Conservation (phyloP, 2,888 invertebrate species). For the Malthinus flaveolus region DNA sequence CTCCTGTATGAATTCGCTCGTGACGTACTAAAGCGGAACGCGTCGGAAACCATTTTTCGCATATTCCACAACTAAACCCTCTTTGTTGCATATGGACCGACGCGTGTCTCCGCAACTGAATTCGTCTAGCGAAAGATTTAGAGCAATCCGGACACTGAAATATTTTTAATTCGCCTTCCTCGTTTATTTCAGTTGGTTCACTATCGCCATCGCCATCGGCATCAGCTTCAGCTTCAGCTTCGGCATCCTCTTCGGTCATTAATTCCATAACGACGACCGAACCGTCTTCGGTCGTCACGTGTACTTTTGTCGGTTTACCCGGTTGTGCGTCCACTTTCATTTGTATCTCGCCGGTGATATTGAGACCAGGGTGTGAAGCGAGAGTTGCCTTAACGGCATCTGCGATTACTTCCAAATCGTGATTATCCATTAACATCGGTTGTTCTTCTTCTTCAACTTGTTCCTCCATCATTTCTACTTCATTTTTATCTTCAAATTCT, state of each 20-base stretch:
- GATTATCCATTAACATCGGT: constrained; percentile 44
- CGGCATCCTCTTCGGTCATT: constrained; percentile 49
- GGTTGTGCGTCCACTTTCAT: constrained; percentile 49
- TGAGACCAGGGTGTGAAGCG: constrained; percentile 48
- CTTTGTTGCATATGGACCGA: constrained; percentile 64
- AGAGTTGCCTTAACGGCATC: constrained; percentile 54
- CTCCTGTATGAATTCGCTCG: constrained; percentile 69
- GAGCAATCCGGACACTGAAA: constrained; percentile 67
- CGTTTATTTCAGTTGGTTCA: constrained; percentile 40
- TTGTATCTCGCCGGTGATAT: constrained; percentile 50
- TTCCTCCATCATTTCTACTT: constrained; percentile 19
- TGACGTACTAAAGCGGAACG: constrained; percentile 70
- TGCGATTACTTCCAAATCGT: constrained; percentile 52
- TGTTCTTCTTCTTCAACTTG: constrained; percentile 33
- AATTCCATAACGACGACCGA: constrained; percentile 56
- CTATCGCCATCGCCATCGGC: constrained; percentile 30
- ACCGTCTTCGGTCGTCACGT: constrained; percentile 56
- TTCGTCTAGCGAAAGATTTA: constrained; percentile 63
- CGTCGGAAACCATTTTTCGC: constrained; percentile 70
- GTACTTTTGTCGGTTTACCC: constrained; percentile 52
- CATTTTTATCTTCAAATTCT: constrained; percentile 30
- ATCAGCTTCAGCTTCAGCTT: constrained; percentile 25
- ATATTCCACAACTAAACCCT: constrained; percentile 62
- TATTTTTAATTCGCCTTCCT: constrained; percentile 54
- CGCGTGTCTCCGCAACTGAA: constrained; percentile 64